These are phyloP conservation scores for Dynastes hyllus DNA, from an alignment of 2,888 invertebrate species.

Conservation along the genomic window DNA sequence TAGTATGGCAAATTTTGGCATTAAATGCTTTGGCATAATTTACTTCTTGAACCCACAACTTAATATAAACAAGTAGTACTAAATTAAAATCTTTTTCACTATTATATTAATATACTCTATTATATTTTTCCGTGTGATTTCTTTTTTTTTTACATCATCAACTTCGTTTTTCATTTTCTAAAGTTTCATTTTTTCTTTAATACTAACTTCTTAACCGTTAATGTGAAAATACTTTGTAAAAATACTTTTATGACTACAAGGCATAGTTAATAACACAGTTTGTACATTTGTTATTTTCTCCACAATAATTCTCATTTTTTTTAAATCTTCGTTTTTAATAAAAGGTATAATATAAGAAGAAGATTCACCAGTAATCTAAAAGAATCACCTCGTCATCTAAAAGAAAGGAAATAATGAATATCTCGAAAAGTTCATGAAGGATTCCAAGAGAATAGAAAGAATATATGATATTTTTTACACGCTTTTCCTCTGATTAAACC, in stretches of 20 bases:
- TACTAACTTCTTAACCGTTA: conserved; percentile 51
- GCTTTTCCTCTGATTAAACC: conserved; percentile 33
- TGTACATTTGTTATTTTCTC: conserved; percentile 57
- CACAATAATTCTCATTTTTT: conserved; percentile 4
- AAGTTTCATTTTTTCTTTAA: conserved; percentile 47
- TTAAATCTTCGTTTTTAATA: conserved; percentile 23
- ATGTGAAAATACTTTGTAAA: conserved; percentile 71
- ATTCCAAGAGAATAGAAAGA: no score
- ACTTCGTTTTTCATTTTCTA: background rate
- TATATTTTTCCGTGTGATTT: conserved; percentile 32
- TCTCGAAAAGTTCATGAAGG: no score
- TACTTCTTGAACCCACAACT: conserved; percentile 64
- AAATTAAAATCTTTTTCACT: conserved; percentile 56
- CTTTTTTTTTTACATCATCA: conserved; percentile 27
- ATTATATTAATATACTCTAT: conserved; percentile 16
- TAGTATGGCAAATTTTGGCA: conserved; percentile 71
- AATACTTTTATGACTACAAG: conserved; percentile 68
- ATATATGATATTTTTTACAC: no score
- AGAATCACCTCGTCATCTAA: no score
- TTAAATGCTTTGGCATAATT: conserved; percentile 72
- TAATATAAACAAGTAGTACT: conserved; percentile 60
- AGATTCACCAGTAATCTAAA: no score
- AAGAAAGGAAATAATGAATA: no score
- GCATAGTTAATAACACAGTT: conserved; percentile 60
- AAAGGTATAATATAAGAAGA: conserved; percentile 1